These are phyloP conservation scores for Drosophila monieri DNA, from an alignment of 2,888 invertebrate genomes.

Conservation along the genomic window DNA sequence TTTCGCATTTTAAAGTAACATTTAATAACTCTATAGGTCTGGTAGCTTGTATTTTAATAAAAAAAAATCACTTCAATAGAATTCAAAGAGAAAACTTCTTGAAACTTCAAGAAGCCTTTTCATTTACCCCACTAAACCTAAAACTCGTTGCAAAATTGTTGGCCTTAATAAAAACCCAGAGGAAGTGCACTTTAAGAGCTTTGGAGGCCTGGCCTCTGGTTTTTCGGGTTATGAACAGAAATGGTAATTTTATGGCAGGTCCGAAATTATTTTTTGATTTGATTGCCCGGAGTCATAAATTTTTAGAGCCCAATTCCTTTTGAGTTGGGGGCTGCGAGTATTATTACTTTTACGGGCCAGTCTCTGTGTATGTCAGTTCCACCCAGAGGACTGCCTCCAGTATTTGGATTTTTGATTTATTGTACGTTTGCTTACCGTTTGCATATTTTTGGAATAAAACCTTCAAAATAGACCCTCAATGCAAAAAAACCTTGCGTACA, in stretches of 20 bases:
- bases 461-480: neutral
- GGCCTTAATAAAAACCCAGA: neutral
- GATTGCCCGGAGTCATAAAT: conserved; percentile 14
- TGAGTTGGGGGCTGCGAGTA: neutral
- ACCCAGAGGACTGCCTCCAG: conserved; percentile 4
- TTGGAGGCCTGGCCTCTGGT: neutral
- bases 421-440: neutral
- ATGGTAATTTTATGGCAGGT: conserved; percentile 11
- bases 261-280: conserved; percentile 17
- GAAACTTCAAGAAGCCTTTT: neutral
- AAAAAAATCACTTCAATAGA: neutral
- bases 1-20: neutral
- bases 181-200: neutral
- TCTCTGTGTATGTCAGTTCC: neutral
- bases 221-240: conserved; percentile 1
- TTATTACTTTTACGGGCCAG: neutral
- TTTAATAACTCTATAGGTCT: neutral
- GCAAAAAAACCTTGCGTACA: no score
- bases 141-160: neutral
- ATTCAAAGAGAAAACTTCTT: neutral
- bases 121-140: neutral
- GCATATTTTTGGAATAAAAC: neutral
- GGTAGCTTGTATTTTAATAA: neutral
- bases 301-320: conserved; percentile 1
- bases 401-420: conserved; percentile 14